These are phyloP conservation scores for Rotaria magnacalcarata DNA, from an alignment of 2,888 invertebrate genomes.

Conservation along the genomic window DNA sequence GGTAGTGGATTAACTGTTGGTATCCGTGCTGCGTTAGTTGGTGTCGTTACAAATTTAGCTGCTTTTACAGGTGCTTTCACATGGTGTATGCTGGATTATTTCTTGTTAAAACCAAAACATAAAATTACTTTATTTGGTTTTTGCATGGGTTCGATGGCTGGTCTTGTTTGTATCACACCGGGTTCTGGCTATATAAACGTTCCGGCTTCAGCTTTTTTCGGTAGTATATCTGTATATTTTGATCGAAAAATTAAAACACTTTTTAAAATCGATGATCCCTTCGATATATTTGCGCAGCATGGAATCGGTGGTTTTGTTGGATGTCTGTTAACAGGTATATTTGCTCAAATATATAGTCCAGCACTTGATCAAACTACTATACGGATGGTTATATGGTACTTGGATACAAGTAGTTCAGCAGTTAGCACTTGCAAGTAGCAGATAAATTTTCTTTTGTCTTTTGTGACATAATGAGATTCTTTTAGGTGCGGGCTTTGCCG, in stretches of 20 bases:
- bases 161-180: conserved; percentile 33
- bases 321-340: conserved; percentile 32
- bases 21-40: neutral
- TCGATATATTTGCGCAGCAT: conserved; percentile 34
- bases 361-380: neutral
- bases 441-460: neutral
- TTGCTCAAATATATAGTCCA: conserved; percentile 33
- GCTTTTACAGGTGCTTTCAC: conserved; percentile 13
- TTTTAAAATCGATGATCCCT: conserved; percentile 30
- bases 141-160: conserved; percentile 31
- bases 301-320: conserved; percentile 14
- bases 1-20: neutral
- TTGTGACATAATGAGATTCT: neutral
- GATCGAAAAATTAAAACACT: neutral
- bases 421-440: neutral
- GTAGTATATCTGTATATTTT: neutral
- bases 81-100: conserved; percentile 20
- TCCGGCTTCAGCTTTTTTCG: neutral
- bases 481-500: neutral
- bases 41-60: conserved; percentile 21
- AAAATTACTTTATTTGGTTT: conserved; percentile 34
- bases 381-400: conserved; percentile 35
- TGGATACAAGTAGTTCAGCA: neutral
- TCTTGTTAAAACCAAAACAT: neutral
- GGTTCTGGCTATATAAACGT: conserved; percentile 13